Base-by-base conservation (phyloP, 2,797 vertebrate genomes). In the Pseudochromis fuscus region DNA sequence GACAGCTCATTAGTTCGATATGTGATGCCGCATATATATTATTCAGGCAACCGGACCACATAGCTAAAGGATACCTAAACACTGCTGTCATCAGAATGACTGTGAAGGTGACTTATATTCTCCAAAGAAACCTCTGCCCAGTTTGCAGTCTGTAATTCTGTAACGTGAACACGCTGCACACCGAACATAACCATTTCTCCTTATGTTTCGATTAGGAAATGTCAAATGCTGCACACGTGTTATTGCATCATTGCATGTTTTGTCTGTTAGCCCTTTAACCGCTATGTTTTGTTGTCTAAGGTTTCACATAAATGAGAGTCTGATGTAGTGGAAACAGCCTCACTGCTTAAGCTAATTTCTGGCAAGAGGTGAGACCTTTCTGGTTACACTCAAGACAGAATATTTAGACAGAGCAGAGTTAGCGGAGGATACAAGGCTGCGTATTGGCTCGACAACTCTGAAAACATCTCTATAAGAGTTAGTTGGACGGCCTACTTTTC, bases 1-100 rank as follows among this genome's bases (percentile, higher is more conserved):
- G 84, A 80, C 81, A 84, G 82, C 79, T 88, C 84, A 88, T 91
- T 91, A 89, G 78, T 68, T 52, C 70, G 69, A 78, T 71, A 68
- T 63, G 70, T 75, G 64, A 46, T 52, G 63, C 64, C 50, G 48
- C 58, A 80, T 78, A 48, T 69, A 64, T 79, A 42, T 70, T 72
- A 63, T 59, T 77, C 66, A 72, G 48, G 57, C 73, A 78, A 46
- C 61, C 33, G 35, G 60, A 55, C 21, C 21, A 10, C 75, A 51
- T 8, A 37, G 25, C 52, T 24, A 52, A 72, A 82, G 51, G 24
- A 71, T 63, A 52, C 73, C 53, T 48, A 57, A 52, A 52, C 57
- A 33, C 66, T 61, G 58, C 42, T 79, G 45, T 63, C 52, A 68
- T 57, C 77, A 72, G 25, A 49, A 51, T 60, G 19, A 53, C 61